Base-by-base conservation (phyloP, 2,888 invertebrate genomes). In the Drepana falcataria region DNA sequence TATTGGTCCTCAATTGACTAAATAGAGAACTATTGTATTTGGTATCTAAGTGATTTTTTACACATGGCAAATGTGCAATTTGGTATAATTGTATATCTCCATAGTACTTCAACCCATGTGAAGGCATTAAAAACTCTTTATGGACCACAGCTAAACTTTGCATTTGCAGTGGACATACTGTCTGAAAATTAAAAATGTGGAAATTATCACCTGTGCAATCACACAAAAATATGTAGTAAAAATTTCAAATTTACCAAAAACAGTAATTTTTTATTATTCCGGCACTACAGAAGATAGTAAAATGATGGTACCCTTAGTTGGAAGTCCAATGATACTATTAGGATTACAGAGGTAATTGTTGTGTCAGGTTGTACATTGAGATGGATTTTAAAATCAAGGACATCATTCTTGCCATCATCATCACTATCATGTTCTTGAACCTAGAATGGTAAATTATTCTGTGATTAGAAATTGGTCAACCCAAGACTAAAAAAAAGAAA, bases 371-470 rank as follows among this genome's bases (percentile, higher is more conserved):
- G 82, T 49, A 94, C 75, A 62, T 92, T 92, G 48, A 95, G 72
- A 55, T 90, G 80, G 51, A 95, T 75, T 59, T 90, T 87, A 59
- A 95, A 89, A 55, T 92, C 76, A 48, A 96, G 74, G 54, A 89
- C 79, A 78, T 96, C 95, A 64, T 91, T 89, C 71, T 91, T 93
- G 1, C 92, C 93, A 87, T 95, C 95, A 55, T 82, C 81, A 79
- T 95, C 93, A 41, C 79, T 70, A 75, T 95, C 95, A 61, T 92
- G 86, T 87, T 96, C 95, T 69, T 92, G 77, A 21, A 94, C 92
- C 95, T 95, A 75, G 52, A 83, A 83, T 54, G 49, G 48, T 56
- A 48, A 44, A 21, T 21, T 37, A 37, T 4, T 0, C 5, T 37
- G 37, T 37, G 37, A 4, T 5, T 37, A 37, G 3, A 3, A 3